Conservation (phyloP, 1,140 invertebrate species). For the Triops longicaudatus region DNA sequence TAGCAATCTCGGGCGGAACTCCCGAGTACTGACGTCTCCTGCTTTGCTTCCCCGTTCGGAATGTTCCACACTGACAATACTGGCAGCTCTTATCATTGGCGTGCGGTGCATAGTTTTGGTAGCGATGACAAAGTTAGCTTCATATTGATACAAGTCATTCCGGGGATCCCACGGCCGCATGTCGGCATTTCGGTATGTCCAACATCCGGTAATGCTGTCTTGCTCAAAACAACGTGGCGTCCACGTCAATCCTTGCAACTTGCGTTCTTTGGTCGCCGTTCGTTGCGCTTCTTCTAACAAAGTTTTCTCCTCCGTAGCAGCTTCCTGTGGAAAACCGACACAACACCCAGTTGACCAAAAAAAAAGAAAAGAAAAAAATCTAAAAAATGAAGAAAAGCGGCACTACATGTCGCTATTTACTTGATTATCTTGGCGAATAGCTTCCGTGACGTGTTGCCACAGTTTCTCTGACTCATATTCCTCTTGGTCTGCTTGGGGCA, state of each 20-base stretch:
- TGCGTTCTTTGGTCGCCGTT: slow-evolving; percentile 55
- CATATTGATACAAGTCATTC: slow-evolving; percentile 73
- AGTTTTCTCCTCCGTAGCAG: slow-evolving; percentile 83
- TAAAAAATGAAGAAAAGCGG: background rate
- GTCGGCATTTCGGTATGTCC: slow-evolving; percentile 68
- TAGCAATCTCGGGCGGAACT: background rate
- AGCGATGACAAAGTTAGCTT: slow-evolving; percentile 52
- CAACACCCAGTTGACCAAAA: background rate
- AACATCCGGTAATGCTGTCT: slow-evolving; percentile 55
- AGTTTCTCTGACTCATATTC: slow-evolving; percentile 76
- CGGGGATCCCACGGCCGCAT: slow-evolving; percentile 69
- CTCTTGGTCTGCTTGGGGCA: slow-evolving; percentile 65
- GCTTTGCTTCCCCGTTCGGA: background rate
- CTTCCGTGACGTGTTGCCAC: slow-evolving; percentile 73
- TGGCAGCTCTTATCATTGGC: slow-evolving; percentile 54
- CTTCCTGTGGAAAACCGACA: slow-evolving; percentile 41
- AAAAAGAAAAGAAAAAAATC: slow-evolving; percentile 20
- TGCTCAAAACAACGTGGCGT: slow-evolving; percentile 58
- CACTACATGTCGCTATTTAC: slow-evolving; percentile 33
- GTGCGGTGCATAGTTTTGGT: slow-evolving; percentile 64
- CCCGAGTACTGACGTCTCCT: background rate
- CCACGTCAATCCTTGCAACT: slow-evolving; percentile 53
- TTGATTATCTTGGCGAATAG: slow-evolving; percentile 70
- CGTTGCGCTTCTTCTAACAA: slow-evolving; percentile 77
- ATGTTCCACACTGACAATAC: slow-evolving; percentile 49